Percentiles rank a stretch among this genome's conserved stretches.
These are phyloP conservation scores for Syrmaticus mikado DNA, from an alignment of 2,113 vertebrate species.

Conservation along the genomic window DNA sequence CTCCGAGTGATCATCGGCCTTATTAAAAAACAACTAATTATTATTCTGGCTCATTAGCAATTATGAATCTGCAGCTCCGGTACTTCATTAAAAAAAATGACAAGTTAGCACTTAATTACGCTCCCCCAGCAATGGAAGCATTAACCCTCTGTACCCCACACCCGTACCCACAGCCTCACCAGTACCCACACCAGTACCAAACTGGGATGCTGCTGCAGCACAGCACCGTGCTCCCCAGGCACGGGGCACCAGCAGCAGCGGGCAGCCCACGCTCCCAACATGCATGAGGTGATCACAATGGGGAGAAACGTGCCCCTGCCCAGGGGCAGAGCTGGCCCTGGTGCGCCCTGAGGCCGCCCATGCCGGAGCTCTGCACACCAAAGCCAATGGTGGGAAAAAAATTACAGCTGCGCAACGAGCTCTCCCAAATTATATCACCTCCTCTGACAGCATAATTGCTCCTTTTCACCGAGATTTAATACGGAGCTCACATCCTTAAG, in stretches of 20 bases:
- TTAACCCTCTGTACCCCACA: background rate
- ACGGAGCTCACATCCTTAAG: conserved; percentile 68
- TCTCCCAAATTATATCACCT: conserved; percentile 81
- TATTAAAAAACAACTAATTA: conserved; percentile 84
- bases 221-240: rapidly evolving
- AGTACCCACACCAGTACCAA: too few species aligned
- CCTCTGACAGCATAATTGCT: conserved; percentile 82
- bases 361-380: background rate
- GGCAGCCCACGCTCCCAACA: rapidly evolving
- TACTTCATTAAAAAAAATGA: conserved; percentile 83
- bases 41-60: conserved; percentile 84
- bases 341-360: rapidly evolving
- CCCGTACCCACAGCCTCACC: background rate
- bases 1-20: conserved; percentile 77
- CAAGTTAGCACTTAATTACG: conserved; percentile 82
- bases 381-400: conserved; percentile 34
- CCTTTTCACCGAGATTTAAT: conserved; percentile 78
- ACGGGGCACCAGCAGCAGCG: background rate
- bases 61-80: conserved; percentile 80
- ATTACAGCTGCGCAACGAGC: conserved; percentile 73
- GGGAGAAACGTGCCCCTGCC: background rate
- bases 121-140: conserved; percentile 16
- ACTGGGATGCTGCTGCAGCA: background rate
- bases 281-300: rapidly evolving
- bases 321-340: background rate